Base-by-base conservation (phyloP, 2,888 invertebrate species). In the Noctua comes region DNA sequence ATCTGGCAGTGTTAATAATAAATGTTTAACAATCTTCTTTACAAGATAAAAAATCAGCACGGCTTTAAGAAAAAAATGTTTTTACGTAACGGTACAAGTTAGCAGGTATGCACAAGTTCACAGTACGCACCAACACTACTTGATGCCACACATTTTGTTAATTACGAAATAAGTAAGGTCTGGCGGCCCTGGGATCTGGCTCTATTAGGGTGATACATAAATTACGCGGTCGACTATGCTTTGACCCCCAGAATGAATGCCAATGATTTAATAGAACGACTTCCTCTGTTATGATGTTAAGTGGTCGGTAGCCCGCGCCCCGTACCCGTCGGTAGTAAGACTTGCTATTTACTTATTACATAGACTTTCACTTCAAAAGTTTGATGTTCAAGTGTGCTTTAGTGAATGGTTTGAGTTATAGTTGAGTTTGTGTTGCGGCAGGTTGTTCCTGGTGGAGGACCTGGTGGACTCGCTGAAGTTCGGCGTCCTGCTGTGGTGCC, bases 401-500 rank as follows among this genome's bases (percentile, higher is more conserved):
- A 59, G 27, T 31, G 31, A 31, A 10, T 36, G 11, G 18, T 10
- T 46, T 16, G 46, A 46, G 13, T 46, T 46, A 46, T 1, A 46
- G 48, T 51, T 21, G 51, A 24, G 10, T 51, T 54, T 16, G 36
- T n/a, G 18, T 31, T 10, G 64, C 88, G 92, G 51, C 95, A 97
- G 99, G 94, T 97, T 99, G 92, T 99, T 99, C 97, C 98, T 99
- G 91, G 99, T 99, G 91, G 99, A 99, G 95, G 99, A 99, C 97
- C 97, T 99, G 92, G 98, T 99, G 91, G 99, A 99, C 97, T 99
- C 99, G 88, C 97, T 99, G 92, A 99, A 99, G 97, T 99, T 99
- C 97, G 99, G 98, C 90, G 98, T 99, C 90, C 97, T 99, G 92
- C 97, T 99, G 94, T 99, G 99, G 99, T 98, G 98, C 92, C 97